Evolutionary conservation across 2,888 invertebrate species (phyloP).

Genomic region (Corythucha ciliata): DNA sequence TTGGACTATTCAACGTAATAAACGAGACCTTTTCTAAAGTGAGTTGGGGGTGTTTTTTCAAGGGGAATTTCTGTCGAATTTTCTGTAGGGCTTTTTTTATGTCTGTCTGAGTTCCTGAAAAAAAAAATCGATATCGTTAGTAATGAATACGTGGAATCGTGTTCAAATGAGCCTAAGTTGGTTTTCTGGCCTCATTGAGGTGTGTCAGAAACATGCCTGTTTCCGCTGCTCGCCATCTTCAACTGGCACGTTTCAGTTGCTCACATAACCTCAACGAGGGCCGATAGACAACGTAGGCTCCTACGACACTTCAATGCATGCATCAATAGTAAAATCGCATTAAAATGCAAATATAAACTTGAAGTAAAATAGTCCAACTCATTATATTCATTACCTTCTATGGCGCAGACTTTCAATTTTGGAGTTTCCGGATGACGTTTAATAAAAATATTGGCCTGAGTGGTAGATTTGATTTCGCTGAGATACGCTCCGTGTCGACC

Average conservation of each 20-base stretch:
- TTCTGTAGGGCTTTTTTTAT: constrained; percentile 73
- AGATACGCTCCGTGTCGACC: constrained; percentile 75
- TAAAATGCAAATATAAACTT: too few relatives aligned
- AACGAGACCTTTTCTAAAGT: constrained; percentile 55
- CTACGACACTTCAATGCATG: too few relatives aligned
- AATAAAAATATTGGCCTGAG: constrained; percentile 70
- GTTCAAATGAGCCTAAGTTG: neutral
- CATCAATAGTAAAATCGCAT: too few relatives aligned
- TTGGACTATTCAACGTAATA: constrained; percentile 36
- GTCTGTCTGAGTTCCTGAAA: constrained; percentile 59
- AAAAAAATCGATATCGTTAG: too few relatives aligned
- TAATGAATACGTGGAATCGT: constrained; percentile 3
- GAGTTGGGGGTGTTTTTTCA: constrained; percentile 67
- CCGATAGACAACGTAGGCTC: too few relatives aligned
- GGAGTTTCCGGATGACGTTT: constrained; percentile 63
- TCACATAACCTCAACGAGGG: too few relatives aligned
- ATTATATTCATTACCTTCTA: constrained; percentile 54
- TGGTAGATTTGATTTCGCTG: constrained; percentile 66
- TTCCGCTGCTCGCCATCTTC: too few relatives aligned
- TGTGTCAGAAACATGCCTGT: too few relatives aligned
- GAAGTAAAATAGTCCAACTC: neutral
- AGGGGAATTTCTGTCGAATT: constrained; percentile 77
- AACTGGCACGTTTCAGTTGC: too few relatives aligned
- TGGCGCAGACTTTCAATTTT: constrained; percentile 70
- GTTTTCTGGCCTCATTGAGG: too few relatives aligned